Percentiles rank a stretch among this genome's conserved stretches.
Conservation (phyloP, 1,140 invertebrate genomes). For the Grapholita molesta region DNA sequence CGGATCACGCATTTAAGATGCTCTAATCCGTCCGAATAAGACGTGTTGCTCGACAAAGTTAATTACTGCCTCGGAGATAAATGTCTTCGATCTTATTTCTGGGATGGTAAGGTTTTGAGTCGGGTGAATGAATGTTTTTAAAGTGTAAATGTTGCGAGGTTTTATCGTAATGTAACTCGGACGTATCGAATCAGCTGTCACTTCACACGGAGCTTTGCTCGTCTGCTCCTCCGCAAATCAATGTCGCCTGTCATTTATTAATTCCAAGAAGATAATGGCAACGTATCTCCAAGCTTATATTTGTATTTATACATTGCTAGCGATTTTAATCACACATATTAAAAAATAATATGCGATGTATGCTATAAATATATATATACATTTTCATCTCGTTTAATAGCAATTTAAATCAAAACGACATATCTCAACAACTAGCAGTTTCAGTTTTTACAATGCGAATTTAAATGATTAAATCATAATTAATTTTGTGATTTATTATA, state of each 20-base stretch:
- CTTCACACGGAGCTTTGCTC: slow-evolving; percentile 56
- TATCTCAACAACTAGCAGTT: no score
- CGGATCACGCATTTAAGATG: slow-evolving; percentile 52
- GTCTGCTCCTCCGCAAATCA: slow-evolving; percentile 31
- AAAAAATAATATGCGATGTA: no score
- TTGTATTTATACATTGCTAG: background rate
- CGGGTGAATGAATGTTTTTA: background rate
- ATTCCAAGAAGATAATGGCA: background rate
- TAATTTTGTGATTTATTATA: background rate
- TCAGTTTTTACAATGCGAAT: no score
- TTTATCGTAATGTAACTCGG: slow-evolving; percentile 32
- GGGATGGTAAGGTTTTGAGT: slow-evolving; percentile 29
- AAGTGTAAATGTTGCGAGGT: slow-evolving; percentile 19
- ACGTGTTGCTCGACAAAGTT: slow-evolving; percentile 43
- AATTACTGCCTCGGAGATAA: slow-evolving; percentile 1
- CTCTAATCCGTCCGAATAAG: slow-evolving; percentile 51
- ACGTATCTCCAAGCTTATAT: background rate
- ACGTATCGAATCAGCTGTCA: slow-evolving; percentile 61
- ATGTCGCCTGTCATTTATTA: slow-evolving; percentile 46
- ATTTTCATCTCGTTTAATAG: no score
- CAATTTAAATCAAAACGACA: no score
- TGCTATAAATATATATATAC: no score
- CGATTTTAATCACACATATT: no score
- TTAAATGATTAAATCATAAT: background rate
- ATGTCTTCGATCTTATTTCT: slow-evolving; percentile 23